A percentile compares a stretch with the other conserved stretches of the same genome.
These are phyloP conservation scores for Tinea trinotella DNA, from an alignment of 2,888 invertebrate species.

Conservation along the genomic window DNA sequence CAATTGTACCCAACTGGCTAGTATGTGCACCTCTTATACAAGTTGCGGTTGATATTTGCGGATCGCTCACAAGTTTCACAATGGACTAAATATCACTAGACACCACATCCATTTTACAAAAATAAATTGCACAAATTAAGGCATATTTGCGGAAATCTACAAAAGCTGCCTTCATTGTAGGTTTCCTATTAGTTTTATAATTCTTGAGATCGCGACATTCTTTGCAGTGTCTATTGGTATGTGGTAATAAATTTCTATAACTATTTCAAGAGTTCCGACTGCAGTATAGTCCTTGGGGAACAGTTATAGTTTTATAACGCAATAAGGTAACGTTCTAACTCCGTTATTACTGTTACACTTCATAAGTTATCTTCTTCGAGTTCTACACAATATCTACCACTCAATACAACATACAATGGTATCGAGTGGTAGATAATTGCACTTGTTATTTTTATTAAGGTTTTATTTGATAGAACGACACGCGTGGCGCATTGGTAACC, in stretches of 20 bases:
- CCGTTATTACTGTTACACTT: constrained; percentile 38
- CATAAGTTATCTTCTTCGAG: constrained; percentile 23
- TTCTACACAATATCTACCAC: background rate
- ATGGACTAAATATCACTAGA: too few species aligned
- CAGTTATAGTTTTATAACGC: constrained; percentile 53
- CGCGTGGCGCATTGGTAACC: too few species aligned
- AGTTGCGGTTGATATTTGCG: constrained; percentile 28
- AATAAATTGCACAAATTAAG: too few species aligned
- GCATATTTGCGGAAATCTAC: too few species aligned
- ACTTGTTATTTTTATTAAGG: too few species aligned
- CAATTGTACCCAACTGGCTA: background rate
- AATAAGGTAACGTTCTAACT: constrained; percentile 43
- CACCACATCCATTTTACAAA: too few species aligned
- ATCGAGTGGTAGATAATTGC: background rate
- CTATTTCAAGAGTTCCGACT: constrained; percentile 40
- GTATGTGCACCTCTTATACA: constrained; percentile 16
- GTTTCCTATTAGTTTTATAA: too few species aligned
- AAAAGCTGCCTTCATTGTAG: too few species aligned
- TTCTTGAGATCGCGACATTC: too few species aligned
- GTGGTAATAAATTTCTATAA: constrained; percentile 28
- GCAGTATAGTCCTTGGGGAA: constrained; percentile 32
- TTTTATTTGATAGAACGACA: too few species aligned
- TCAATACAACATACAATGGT: background rate
- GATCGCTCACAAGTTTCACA: constrained; percentile 41
- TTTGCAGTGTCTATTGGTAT: too few species aligned